Conservation (phyloP, 30 jellyfish, hydroid and myxozoan species). For the Catostylus mosaicus region DNA sequence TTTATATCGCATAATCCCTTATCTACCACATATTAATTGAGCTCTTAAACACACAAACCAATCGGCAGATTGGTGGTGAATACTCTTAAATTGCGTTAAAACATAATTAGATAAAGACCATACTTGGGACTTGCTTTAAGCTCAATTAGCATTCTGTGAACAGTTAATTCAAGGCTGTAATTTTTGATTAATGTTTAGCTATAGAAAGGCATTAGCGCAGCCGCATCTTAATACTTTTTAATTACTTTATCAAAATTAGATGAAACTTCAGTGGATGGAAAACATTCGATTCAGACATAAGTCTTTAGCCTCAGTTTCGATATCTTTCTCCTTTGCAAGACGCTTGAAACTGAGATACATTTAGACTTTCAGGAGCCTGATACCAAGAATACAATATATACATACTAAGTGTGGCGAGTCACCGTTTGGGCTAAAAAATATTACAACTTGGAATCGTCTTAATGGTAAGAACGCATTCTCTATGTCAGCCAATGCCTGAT, state of each 20-base stretch:
- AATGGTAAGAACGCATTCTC: too few species aligned
- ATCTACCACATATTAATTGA: background rate
- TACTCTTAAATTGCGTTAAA: background rate
- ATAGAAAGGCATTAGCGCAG: background rate
- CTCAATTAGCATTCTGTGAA: background rate
- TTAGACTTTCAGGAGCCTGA: too few species aligned
- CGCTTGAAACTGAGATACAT: too few species aligned
- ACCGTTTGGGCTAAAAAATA: too few species aligned
- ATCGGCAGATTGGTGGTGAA: background rate
- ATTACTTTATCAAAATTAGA: background rate
- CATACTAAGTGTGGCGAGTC: too few species aligned
- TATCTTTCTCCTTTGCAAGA: too few species aligned
- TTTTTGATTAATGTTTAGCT: background rate
- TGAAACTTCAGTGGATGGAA: background rate
- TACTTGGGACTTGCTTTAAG: background rate
- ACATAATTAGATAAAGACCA: background rate
- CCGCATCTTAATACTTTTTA: background rate
- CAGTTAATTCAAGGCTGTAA: background rate
- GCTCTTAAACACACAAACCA: background rate
- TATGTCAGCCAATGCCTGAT: too few species aligned
- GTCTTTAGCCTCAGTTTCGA: too few species aligned
- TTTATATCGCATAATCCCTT: background rate
- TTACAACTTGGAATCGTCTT: too few species aligned
- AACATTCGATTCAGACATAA: too few species aligned
- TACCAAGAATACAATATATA: too few species aligned